Base-by-base conservation (phyloP, 1,140 invertebrate species). In the Diachasma alloeum region DNA sequence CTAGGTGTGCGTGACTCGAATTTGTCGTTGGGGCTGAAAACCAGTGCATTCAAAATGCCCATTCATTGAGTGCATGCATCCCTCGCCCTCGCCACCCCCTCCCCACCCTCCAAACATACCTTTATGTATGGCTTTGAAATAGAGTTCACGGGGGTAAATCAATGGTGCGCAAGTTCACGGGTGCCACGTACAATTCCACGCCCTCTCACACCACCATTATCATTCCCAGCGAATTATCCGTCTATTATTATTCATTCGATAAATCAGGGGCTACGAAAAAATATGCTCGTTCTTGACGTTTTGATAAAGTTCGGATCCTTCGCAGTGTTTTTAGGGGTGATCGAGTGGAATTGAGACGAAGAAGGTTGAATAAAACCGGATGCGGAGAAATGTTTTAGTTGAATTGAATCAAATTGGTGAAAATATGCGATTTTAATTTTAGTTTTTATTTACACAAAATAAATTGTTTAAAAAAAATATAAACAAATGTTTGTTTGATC, bases 11-110 rank as follows among this genome's bases (percentile, higher is more conserved):
- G 67, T 78, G 75, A 75, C 71, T 73, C 2, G 19, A 66, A 79
- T 81, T 48, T 73, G 66, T 79, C 80, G 75, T 78, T 79, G 76
- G 15, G 72, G 15, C 13, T 59, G 56, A 59, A 78, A 75, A 74
- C 31, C 74, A 53, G 74, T 77, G 36, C 36, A 37, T 68, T 68
- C 36, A 37, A 68, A 68, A 68, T 74, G 77, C 74, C 77, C 78
- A 78, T 82, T 81, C 48, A 79, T 76, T 75, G 72, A 80, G 56
- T 81, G 24, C 48, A 56, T 17, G 59, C 6, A 63, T 24, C 22
- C 10, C n/a, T n/a, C n/a, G n/a, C n/a, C n/a, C n/a, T n/a, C n/a
- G n/a, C n/a, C 31, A 6, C 2, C 6, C 31, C 31, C 31, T 31
- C 31, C 6, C 2, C 31, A 2, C 31, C 31, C 31, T 31, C 59